Evolutionary conservation across 2,888 invertebrate genomes (phyloP).

Genomic region (Dynastes grantii): DNA sequence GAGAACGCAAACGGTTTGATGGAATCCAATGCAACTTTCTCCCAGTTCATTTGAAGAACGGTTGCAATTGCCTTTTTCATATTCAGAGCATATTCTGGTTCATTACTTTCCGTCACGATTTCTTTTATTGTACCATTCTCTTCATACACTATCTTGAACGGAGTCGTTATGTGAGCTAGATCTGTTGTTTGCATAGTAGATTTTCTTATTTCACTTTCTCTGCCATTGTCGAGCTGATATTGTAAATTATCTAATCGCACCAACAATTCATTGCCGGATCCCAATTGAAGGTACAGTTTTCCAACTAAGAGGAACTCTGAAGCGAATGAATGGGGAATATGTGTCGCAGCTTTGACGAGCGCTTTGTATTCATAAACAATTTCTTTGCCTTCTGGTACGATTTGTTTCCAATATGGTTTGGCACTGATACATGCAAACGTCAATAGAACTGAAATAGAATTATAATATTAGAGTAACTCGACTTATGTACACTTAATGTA

Average conservation of each 20-base stretch:
- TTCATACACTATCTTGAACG: slow-evolving; percentile 55
- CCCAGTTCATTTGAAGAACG: slow-evolving; percentile 68
- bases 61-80: slow-evolving; percentile 69
- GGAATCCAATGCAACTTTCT: slow-evolving; percentile 57
- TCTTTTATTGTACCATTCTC: slow-evolving; percentile 62
- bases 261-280: slow-evolving; percentile 61
- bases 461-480: not conserved
- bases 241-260: slow-evolving; percentile 62
- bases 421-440: slow-evolving; percentile 14
- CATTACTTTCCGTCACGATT: slow-evolving; percentile 62
- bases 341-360: slow-evolving; percentile 66
- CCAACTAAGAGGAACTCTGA: slow-evolving; percentile 67
- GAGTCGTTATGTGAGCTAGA: slow-evolving; percentile 27
- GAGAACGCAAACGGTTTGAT: slow-evolving; percentile 62
- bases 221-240: slow-evolving; percentile 65
- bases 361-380: slow-evolving; percentile 68
- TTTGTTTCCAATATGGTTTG: slow-evolving; percentile 39
- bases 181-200: slow-evolving; percentile 20
- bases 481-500: not conserved
- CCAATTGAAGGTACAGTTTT: slow-evolving; percentile 63
- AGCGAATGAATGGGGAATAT: slow-evolving; percentile 63
- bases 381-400: slow-evolving; percentile 72
- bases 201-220: slow-evolving; percentile 29
- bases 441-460: slow-evolving; percentile 50
- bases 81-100: slow-evolving; percentile 67